These are phyloP conservation scores for Hemistola chrysoprasaria DNA, from an alignment of 2,888 invertebrate species.

Conservation along the genomic window DNA sequence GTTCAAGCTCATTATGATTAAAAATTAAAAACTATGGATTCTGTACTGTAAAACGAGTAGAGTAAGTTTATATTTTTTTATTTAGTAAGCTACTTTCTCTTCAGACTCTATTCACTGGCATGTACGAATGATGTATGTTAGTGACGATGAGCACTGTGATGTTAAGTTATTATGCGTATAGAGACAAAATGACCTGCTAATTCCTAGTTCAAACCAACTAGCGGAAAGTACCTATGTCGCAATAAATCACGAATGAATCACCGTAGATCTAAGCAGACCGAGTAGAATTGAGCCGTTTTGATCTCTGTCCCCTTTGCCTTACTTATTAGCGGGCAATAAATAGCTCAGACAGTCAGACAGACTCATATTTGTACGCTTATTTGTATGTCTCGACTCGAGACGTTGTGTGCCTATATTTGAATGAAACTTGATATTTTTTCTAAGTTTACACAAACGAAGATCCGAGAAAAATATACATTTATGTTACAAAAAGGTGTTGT, in stretches of 20 bases:
- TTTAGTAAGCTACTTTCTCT: too few relatives aligned
- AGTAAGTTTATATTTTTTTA: too few relatives aligned
- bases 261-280: constrained; percentile 17
- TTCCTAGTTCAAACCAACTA: constrained; percentile 1
- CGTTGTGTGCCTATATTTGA: constrained; percentile 10
- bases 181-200: background rate
- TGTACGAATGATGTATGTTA: too few relatives aligned
- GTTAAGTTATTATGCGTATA: too few relatives aligned
- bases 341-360: constrained; percentile 21
- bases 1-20: too few relatives aligned
- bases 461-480: too few relatives aligned
- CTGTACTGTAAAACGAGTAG: too few relatives aligned
- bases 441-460: too few relatives aligned
- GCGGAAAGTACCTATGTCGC: constrained; percentile 8
- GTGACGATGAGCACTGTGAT: too few relatives aligned
- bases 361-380: constrained; percentile 21
- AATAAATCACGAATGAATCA: constrained; percentile 17
- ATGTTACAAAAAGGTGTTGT: too few relatives aligned
- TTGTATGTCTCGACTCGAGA: constrained; percentile 7
- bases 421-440: constrained; percentile 2
- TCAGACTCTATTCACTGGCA: too few relatives aligned
- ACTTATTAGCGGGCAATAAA: constrained; percentile 28
- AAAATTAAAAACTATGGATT: too few relatives aligned
- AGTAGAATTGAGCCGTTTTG: constrained; percentile 19
- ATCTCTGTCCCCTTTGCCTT: constrained; percentile 25